Evolutionary conservation across 1,140 invertebrate genomes (phyloP), one percentile per base, ranked within the genome.

Genomic region (Aleiodes sp.): DNA sequence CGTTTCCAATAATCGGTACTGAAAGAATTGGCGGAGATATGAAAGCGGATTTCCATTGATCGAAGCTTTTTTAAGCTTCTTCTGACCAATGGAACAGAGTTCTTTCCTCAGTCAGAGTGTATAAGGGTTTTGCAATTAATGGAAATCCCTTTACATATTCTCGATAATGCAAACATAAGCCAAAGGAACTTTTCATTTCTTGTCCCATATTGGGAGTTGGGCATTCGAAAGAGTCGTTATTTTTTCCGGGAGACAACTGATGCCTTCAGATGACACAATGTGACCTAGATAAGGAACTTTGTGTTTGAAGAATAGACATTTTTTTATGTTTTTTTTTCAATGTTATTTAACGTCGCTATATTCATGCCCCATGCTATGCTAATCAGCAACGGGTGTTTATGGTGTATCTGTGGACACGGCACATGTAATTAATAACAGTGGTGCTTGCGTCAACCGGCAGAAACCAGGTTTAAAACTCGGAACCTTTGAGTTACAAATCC

Each of bases 241-340:
- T 52, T 73, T 72, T 6, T 72, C 70, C 2, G 59, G 62, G 12
- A 21, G 46, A 8, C 72, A 65, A 52, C 65, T 43, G 43, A 71
- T 73, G 0, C 77, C 75, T 19, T 76, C 46, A 1, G 12, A 21
- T 6, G 66, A 66, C 8, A 84, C 64, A 0, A 71, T 24, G 56
- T 77, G 70, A 9, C 78, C 80, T n/a, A 80, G 66, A 59, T 78
- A 81, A 39, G 33, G 66, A 16, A 76, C 9, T 52, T 73, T 21
- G 9, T 24, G 65, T 19, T 35, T 9, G 10, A 68, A 71, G 19
- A 81, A 76, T 0, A 66, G 2, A 39, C 74, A 79, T 69, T 80
- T 82, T 12, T 74, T 57, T 0, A 26, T 21, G n/a, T n/a, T n/a
- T n/a, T n/a, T n/a, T n/a, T n/a, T n/a, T n/a, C n/a, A n/a, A n/a